These are phyloP conservation scores for Sceloporus undulatus DNA, from an alignment of 2,113 vertebrate genomes.

Conservation along the genomic window DNA sequence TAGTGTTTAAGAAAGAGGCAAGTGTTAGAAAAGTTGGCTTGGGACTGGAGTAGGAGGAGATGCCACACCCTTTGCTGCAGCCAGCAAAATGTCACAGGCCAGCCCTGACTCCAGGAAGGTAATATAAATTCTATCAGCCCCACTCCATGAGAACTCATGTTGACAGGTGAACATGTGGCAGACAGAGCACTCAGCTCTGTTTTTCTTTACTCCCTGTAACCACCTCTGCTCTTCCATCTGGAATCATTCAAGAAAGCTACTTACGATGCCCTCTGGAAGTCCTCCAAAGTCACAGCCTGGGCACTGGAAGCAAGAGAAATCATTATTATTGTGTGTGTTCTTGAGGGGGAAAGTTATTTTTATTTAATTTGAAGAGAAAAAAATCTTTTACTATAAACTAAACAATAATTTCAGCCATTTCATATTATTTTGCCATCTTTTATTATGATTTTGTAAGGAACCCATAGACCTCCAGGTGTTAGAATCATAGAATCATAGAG, in stretches of 20 bases:
- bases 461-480: background rate
- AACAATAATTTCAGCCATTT: background rate
- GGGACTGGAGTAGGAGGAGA: background rate
- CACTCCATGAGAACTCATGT: background rate
- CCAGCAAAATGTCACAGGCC: background rate
- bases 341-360: background rate
- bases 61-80: background rate
- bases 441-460: background rate
- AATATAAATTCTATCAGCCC: background rate
- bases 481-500: no score
- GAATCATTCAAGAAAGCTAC: background rate
- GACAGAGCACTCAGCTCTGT: background rate
- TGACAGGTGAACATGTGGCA: background rate
- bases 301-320: background rate
- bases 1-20: background rate
- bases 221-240: background rate
- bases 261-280: background rate
- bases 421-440: background rate
- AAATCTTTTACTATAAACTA: no score
- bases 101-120: background rate
- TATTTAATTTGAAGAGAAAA: background rate
- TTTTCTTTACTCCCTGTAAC: background rate
- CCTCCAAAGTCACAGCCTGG: background rate
- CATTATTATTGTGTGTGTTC: background rate
- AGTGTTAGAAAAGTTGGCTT: background rate